Evolutionary conservation across 1,140 invertebrate genomes (phyloP).

Genomic region (Rhynchophorus ferrugineus): DNA sequence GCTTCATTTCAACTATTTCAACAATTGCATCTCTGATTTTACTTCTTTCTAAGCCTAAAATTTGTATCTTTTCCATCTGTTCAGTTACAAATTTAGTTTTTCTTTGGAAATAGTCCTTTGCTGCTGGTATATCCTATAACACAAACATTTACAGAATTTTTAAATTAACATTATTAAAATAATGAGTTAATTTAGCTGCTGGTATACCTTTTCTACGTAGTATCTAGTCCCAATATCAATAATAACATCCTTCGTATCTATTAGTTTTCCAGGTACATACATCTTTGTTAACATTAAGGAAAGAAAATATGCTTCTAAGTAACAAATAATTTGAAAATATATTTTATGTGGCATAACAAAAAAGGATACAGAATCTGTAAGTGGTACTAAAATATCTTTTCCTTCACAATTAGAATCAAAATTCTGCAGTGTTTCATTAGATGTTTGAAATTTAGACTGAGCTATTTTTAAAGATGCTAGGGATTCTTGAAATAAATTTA

Average conservation of each 20-base stretch:
- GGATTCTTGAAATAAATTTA: constrained; percentile 80
- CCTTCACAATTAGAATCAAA: constrained; percentile 64
- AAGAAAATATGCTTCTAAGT: too few relatives aligned
- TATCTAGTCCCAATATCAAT: constrained; percentile 94
- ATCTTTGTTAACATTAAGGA: constrained; percentile 51
- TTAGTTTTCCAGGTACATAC: constrained; percentile 84
- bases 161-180: too few relatives aligned
- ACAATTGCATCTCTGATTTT: constrained; percentile 73
- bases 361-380: constrained; percentile 76
- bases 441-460: constrained; percentile 83
- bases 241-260: constrained; percentile 74
- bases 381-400: constrained; percentile 79
- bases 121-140: constrained; percentile 63
- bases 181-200: too few relatives aligned
- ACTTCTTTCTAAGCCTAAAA: constrained; percentile 75
- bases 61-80: constrained; percentile 90
- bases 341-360: constrained; percentile 1
- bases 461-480: constrained; percentile 82
- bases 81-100: constrained; percentile 85
- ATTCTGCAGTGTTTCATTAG: constrained; percentile 75
- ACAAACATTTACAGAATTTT: constrained; percentile 7
- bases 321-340: constrained; percentile 1
- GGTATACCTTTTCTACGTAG: constrained; percentile 77
- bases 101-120: constrained; percentile 86
- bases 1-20: constrained; percentile 61